These are phyloP conservation scores for Anhinga rufa DNA, from an alignment of 2,113 vertebrate species.

Conservation along the genomic window DNA sequence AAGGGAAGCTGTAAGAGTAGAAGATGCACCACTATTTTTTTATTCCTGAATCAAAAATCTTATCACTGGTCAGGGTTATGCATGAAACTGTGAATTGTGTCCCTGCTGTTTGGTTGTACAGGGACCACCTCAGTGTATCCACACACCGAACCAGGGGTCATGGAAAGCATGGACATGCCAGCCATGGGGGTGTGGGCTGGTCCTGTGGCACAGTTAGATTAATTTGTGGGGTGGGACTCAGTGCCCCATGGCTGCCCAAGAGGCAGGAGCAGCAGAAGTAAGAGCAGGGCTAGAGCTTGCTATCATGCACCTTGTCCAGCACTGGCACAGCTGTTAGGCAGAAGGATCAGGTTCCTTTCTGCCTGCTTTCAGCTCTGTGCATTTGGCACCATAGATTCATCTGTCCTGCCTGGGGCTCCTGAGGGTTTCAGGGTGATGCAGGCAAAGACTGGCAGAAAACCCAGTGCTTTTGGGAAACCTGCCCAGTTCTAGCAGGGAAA, in stretches of 20 bases:
- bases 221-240: background rate
- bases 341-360: background rate
- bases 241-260: background rate
- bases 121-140: background rate
- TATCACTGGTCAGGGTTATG: background rate
- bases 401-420: background rate
- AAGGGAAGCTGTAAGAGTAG: background rate
- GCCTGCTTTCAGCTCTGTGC: background rate
- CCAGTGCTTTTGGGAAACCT: background rate
- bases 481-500: background rate
- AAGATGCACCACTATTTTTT: background rate
- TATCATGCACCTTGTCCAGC: background rate
- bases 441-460: background rate
- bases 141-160: background rate
- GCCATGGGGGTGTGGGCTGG: no score
- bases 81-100: background rate
- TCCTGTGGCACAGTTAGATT: background rate
- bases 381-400: background rate
- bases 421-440: background rate
- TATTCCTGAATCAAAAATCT: background rate
- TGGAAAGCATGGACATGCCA: background rate
- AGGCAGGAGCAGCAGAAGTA: background rate
- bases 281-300: background rate
- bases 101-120: background rate
- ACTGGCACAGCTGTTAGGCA: background rate